Percentiles rank a stretch among this genome's conserved stretches.
These are phyloP conservation scores for Pyrochroa serraticornis DNA, from an alignment of 2,888 invertebrate species.

Conservation along the genomic window DNA sequence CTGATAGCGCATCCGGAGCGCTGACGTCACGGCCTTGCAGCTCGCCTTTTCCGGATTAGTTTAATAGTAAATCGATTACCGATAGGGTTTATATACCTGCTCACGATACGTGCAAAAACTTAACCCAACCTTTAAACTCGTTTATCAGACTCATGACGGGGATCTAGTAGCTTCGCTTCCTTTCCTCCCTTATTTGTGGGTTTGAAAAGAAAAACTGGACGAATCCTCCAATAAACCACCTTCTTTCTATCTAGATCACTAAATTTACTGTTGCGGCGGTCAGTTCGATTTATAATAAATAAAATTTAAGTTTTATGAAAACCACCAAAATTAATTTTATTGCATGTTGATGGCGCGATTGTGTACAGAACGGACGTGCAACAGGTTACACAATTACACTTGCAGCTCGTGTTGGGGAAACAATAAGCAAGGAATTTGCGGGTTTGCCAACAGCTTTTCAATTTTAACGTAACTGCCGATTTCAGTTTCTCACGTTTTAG, in stretches of 20 bases:
- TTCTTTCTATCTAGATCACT: too few relatives aligned
- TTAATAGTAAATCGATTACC: conserved; percentile 37
- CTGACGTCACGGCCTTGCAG: conserved; percentile 32
- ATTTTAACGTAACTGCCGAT: too few relatives aligned
- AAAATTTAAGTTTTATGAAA: too few relatives aligned
- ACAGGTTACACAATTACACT: conserved; percentile 11
- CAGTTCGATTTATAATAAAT: too few relatives aligned
- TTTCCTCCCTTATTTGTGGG: conserved; percentile 12
- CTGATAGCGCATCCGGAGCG: conserved; percentile 26
- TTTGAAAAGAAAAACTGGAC: conserved; percentile 6
- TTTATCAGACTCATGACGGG: conserved; percentile 24
- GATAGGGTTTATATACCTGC: conserved; percentile 31
- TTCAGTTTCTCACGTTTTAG: too few relatives aligned
- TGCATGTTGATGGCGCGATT: too few relatives aligned
- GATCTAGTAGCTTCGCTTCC: conserved; percentile 10
- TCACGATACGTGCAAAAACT: conserved; percentile 26
- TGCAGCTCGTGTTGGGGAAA: background rate
- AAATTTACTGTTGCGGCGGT: too few relatives aligned
- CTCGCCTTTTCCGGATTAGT: conserved; percentile 41
- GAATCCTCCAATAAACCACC: conserved; percentile 18
- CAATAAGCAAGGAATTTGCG: too few relatives aligned
- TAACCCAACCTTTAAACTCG: conserved; percentile 21
- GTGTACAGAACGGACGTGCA: background rate
- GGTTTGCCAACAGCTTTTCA: too few relatives aligned
- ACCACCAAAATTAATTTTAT: too few relatives aligned